phyloP scores from a whole-genome alignment of 1,140 invertebrate genomes.

The Penaeus japonicus region DNA sequence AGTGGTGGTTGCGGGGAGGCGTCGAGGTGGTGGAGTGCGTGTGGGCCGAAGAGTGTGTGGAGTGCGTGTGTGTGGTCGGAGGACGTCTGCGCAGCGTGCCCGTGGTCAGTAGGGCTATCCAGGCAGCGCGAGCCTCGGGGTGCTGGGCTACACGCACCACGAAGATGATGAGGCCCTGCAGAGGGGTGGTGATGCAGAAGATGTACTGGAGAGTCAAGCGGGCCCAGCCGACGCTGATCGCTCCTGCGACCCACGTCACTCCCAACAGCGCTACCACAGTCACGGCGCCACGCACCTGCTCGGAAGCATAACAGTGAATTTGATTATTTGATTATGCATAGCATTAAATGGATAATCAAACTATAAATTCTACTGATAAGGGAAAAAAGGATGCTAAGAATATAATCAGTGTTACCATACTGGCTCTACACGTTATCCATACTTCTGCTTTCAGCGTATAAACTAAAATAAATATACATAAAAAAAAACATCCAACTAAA shows the following conservation, averaged over 20 bases:
- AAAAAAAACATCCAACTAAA: too few relatives aligned
- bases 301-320: conserved; percentile 32
- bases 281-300: conserved; percentile 68
- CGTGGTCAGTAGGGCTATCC: conserved; percentile 65
- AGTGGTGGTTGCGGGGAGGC: conserved; percentile 22
- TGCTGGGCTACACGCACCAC: conserved; percentile 67
- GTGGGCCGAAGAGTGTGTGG: conserved; percentile 35
- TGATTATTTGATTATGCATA: neutral
- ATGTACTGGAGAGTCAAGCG: conserved; percentile 67
- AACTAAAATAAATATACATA: too few relatives aligned
- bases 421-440: too few relatives aligned
- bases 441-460: too few relatives aligned
- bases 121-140: conserved; percentile 66
- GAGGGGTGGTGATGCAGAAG: conserved; percentile 67
- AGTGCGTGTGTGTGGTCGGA: neutral
- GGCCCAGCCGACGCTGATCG: conserved; percentile 66
- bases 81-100: conserved; percentile 58
- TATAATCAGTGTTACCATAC: too few relatives aligned
- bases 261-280: conserved; percentile 69
- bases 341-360: too few relatives aligned
- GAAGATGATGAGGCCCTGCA: conserved; percentile 69
- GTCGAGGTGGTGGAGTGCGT: conserved; percentile 35
- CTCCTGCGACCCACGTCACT: conserved; percentile 69
- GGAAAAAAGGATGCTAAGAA: too few relatives aligned
- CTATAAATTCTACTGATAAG: too few relatives aligned